A percentile compares a stretch with the other conserved stretches of the same genome.
Conservation (phyloP, 2,113 vertebrate genomes). For the Rattus norvegicus region GRCr8 NC_086038.1:49046001-49046500, state of each 20-base stretch:
- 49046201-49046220: not conserved
- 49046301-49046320: slow-evolving; percentile 82
- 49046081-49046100: not conserved
- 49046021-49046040: not conserved
- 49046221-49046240: not conserved
- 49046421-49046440: slow-evolving; percentile 48
- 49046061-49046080: not conserved
- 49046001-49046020: not conserved
- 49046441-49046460: not conserved
- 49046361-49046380: slow-evolving; percentile 92
- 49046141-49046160: not conserved
- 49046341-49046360: slow-evolving; percentile 94
- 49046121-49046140: not conserved
- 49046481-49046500: not conserved
- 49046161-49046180: slow-evolving; percentile 28
- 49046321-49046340: slow-evolving; percentile 91
- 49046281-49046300: slow-evolving; percentile 81
- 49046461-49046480: not conserved
- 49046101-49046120: not conserved
- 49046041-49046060: not conserved
- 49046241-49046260: slow-evolving; percentile 93
- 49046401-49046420: slow-evolving; percentile 92
- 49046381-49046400: slow-evolving; percentile 96
- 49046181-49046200: slow-evolving; percentile 24
- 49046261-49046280: slow-evolving; percentile 94